Conservation (phyloP, 1,140 invertebrate species). For the Zaprionus tsacasi region DNA sequence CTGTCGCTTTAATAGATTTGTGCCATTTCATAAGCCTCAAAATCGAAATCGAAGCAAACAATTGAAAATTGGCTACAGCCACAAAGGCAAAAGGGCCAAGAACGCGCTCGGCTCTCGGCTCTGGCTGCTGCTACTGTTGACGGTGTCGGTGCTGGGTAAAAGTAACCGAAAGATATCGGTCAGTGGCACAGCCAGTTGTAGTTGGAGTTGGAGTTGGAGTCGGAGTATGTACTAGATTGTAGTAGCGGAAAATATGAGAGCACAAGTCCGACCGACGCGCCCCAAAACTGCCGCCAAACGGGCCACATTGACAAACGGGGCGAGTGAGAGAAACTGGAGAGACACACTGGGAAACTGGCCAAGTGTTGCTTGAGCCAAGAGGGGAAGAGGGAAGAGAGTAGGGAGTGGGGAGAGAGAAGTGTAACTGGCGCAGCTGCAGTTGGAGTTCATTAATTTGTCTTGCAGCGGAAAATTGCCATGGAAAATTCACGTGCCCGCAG, state of each 20-base stretch:
- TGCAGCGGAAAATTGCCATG: conserved; percentile 67
- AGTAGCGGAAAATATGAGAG: conserved; percentile 42
- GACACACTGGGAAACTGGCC: conserved; percentile 5
- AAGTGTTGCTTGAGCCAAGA: conserved; percentile 11
- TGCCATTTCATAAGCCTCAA: conserved; percentile 63
- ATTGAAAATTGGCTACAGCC: conserved; percentile 51
- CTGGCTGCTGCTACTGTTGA: not conserved
- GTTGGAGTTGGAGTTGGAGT: not conserved
- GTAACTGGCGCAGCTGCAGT: conserved; percentile 5
- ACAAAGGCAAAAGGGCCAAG: conserved; percentile 19
- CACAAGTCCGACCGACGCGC: conserved; percentile 37
- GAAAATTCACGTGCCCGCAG: conserved; percentile 61
- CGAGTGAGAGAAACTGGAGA: conserved; percentile 34
- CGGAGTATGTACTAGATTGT: conserved; percentile 11
- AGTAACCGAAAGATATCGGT: conserved; percentile 74
- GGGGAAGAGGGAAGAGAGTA: not conserved
- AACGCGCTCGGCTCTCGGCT: not conserved
- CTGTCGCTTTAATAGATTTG: conserved; percentile 63
- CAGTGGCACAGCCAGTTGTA: conserved; percentile 63
- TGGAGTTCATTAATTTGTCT: conserved; percentile 78
- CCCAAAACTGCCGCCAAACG: conserved; percentile 31
- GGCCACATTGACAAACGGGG: conserved; percentile 62
- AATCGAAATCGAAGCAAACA: conserved; percentile 71
- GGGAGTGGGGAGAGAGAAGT: not conserved
- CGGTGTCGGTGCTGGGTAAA: conserved; percentile 53